Conservation (phyloP, 2,113 vertebrate genomes). For the Pluvialis apricaria region DNA sequence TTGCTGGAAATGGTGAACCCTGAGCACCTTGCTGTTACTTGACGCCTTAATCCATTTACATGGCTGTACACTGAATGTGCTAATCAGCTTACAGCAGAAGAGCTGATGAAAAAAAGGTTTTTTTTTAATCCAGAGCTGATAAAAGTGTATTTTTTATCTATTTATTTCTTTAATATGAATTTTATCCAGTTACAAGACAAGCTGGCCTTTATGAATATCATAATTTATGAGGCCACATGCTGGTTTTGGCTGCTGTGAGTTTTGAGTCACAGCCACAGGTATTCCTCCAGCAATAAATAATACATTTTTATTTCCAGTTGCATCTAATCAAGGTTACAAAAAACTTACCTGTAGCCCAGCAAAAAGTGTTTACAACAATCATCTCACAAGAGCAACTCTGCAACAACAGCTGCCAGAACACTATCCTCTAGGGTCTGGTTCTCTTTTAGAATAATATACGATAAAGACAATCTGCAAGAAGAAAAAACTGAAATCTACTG, state of each 20-base stretch:
- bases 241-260: neutral
- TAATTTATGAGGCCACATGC: neutral
- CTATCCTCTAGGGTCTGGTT: neutral
- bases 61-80: neutral
- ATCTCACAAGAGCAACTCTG: neutral
- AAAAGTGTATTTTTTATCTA: neutral
- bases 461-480: neutral
- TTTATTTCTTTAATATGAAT: neutral
- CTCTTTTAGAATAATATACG: neutral
- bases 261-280: neutral
- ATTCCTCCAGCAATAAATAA: conserved; percentile 7
- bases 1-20: neutral
- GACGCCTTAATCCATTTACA: neutral
- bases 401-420: neutral
- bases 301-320: neutral
- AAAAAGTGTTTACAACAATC: neutral
- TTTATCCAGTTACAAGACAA: neutral
- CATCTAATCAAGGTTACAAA: neutral
- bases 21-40: neutral
- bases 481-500: neutral
- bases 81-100: neutral
- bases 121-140: neutral
- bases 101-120: neutral
- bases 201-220: neutral
- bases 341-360: neutral